Evolutionary conservation across 2,888 invertebrate genomes (phyloP).

Genomic region (Sicus ferrugineus): DNA sequence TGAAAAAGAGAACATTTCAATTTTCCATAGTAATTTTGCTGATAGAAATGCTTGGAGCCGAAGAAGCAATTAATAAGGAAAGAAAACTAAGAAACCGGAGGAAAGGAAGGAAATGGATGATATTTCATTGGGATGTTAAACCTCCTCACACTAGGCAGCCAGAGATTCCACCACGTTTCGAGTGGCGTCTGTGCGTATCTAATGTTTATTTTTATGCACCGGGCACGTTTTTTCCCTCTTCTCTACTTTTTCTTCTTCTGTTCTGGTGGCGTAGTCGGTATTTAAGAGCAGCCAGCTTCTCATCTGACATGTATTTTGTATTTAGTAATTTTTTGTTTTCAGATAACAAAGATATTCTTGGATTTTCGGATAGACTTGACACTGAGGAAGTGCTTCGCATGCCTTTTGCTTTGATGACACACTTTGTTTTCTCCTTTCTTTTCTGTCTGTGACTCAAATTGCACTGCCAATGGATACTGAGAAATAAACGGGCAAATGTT

Average conservation of each 20-base stretch:
- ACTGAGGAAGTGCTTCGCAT: slow-evolving; percentile 1
- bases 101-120: slow-evolving; percentile 13
- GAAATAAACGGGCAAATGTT: neutral
- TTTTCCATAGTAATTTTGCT: neutral
- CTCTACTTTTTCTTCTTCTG: neutral
- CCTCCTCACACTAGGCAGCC: neutral
- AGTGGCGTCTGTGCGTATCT: slow-evolving; percentile 4
- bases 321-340: too few relatives aligned
- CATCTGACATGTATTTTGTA: too few relatives aligned
- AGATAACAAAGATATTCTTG: neutral
- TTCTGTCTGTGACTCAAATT: neutral
- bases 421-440: neutral
- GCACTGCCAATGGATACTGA: neutral
- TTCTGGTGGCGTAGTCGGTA: too few relatives aligned
- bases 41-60: too few relatives aligned
- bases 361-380: neutral
- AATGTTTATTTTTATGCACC: slow-evolving; percentile 17
- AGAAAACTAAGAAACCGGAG: neutral
- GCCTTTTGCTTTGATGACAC: neutral
- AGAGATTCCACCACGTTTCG: neutral
- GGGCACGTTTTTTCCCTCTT: slow-evolving; percentile 1
- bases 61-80: neutral
- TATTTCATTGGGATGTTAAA: slow-evolving; percentile 11
- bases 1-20: too few relatives aligned
- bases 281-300: too few relatives aligned